phyloP scores from a whole-genome alignment of 2,888 invertebrate genomes.

The Geotrupes spiniger region DNA sequence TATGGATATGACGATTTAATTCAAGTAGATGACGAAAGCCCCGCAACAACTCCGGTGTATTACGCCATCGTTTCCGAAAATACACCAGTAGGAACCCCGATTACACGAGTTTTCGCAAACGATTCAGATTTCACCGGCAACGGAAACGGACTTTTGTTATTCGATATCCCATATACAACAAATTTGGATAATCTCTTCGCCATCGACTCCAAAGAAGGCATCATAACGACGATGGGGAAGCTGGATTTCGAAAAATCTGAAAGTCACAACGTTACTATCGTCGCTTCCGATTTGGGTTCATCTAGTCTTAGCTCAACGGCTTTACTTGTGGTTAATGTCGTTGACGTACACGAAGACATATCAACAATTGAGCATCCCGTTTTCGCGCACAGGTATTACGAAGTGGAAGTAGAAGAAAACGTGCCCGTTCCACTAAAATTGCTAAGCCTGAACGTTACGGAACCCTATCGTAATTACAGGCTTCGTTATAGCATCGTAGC shows the following conservation, averaged over 20 bases:
- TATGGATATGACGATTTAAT: constrained; percentile 70
- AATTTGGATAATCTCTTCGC: constrained; percentile 65
- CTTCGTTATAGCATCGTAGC: constrained; percentile 64
- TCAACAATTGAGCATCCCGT: constrained; percentile 42
- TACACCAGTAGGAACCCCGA: constrained; percentile 68
- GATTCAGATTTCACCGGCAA: constrained; percentile 83
- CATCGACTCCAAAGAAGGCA: constrained; percentile 83
- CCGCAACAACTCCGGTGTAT: constrained; percentile 68
- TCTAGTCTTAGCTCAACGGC: constrained; percentile 81
- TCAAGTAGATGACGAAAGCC: constrained; percentile 53
- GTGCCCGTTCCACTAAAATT: constrained; percentile 71
- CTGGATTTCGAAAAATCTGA: constrained; percentile 68
- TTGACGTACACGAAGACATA: constrained; percentile 62
- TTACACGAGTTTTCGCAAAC: constrained; percentile 75
- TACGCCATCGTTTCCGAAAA: constrained; percentile 74
- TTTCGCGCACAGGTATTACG: constrained; percentile 63
- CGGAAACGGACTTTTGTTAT: constrained; percentile 82
- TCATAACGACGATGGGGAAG: constrained; percentile 70
- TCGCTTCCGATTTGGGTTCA: constrained; percentile 82
- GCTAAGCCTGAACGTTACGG: constrained; percentile 73
- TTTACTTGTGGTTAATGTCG: constrained; percentile 64
- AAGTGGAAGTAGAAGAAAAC: constrained; percentile 80
- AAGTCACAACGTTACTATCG: constrained; percentile 71
- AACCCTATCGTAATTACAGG: constrained; percentile 62
- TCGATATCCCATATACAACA: constrained; percentile 67